A percentile compares a stretch with the other conserved stretches of the same genome.
phyloP scores from a whole-genome alignment of 1,140 invertebrate species.

The Drosophila bocqueti region DNA sequence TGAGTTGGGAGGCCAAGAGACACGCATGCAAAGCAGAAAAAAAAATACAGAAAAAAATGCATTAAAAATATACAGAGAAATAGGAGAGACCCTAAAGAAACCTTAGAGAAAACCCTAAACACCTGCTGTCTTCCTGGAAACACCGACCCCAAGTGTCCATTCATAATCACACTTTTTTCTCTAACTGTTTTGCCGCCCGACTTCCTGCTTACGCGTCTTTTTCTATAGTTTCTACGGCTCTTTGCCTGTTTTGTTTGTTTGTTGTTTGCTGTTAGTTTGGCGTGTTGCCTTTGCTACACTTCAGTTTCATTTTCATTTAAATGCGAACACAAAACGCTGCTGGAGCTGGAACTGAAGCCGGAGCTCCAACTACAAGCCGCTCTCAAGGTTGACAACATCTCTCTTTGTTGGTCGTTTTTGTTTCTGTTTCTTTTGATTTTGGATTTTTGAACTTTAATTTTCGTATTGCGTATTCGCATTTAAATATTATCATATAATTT shows the following conservation, averaged over 20 bases:
- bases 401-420: slow-evolving; percentile 15
- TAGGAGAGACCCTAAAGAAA: slow-evolving; percentile 15
- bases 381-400: slow-evolving; percentile 68
- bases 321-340: slow-evolving; percentile 58
- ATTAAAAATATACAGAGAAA: slow-evolving; percentile 16
- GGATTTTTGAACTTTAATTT: background rate
- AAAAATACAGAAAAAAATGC: slow-evolving; percentile 2
- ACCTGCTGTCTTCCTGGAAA: slow-evolving; percentile 39
- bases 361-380: slow-evolving; percentile 36
- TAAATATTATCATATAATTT: slow-evolving; percentile 49
- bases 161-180: slow-evolving; percentile 63
- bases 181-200: slow-evolving; percentile 27
- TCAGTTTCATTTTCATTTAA: slow-evolving; percentile 71
- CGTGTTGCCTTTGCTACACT: slow-evolving; percentile 36
- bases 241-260: slow-evolving; percentile 30
- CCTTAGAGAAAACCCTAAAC: slow-evolving; percentile 28
- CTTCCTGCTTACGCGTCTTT: slow-evolving; percentile 51
- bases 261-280: slow-evolving; percentile 40
- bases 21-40: slow-evolving; percentile 60
- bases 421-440: slow-evolving; percentile 14
- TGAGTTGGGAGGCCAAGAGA: slow-evolving; percentile 70
- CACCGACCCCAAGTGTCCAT: slow-evolving; percentile 31
- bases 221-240: slow-evolving; percentile 13
- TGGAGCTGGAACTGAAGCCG: background rate
- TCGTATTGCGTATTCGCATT: slow-evolving; percentile 49